Evolutionary conservation across 2,888 invertebrate genomes (phyloP), one percentile per base, ranked within the genome.

Genomic region (Hyposoter dolosus): DNA sequence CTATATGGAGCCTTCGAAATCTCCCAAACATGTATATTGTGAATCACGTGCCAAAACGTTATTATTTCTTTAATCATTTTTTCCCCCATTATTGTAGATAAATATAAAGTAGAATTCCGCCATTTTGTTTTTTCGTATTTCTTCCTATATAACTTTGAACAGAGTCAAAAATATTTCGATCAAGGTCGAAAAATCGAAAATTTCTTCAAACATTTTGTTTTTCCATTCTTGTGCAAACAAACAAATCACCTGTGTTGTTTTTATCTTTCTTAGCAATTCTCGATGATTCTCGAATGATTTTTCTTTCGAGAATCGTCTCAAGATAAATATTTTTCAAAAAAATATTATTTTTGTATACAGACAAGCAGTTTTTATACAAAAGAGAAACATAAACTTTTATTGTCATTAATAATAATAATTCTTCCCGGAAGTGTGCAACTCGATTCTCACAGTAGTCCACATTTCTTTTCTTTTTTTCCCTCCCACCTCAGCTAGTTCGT

Each of bases 361-460:
- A 7, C 47, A 65, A 32, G 28, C n/a, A 32, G 47, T 47, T 76
- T 65, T 47, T 35, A 32, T 28, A 63, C 63, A 45, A 28, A 65
- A 76, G 45, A 84, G 76, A 79, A 71, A 80, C 43, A n/a, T 50
- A 50, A 50, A 50, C 17, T 50, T 50, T 50, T n/a, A 4, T 50
- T 50, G 17, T 50, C 6, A 50, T 50, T 50, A 50, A 50, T 17
- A 56, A 56, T 28, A 56, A 56, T 65, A 17, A 10, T 47, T 60
- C 28, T 12, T 19, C 60, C 79, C 85, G 82, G 79, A 85, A 82
- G 79, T 76, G 40, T 47, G 75, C 47, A 66, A 47, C 65, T 65
- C 56, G 47, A 56, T 68, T 79, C 75, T 72, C 65, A 80, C 65
- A 65, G 68, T 66, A 68, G 63, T 43, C 71, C 77, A 60, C 78